Conservation (phyloP, 2,113 vertebrate genomes). For the Psophia crepitans region DNA sequence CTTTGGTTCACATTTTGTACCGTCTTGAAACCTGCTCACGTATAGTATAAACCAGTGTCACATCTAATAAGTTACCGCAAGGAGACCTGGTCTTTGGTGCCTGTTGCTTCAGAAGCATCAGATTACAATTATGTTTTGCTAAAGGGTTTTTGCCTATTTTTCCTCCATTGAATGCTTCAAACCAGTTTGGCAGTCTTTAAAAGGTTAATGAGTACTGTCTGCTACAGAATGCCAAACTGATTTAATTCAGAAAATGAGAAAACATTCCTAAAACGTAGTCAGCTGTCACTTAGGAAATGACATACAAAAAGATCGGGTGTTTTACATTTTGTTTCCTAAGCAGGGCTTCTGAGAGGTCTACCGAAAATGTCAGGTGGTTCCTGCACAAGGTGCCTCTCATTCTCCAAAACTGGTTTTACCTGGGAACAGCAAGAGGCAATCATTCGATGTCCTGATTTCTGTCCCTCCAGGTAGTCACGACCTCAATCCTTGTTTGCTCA, state of each 20-base stretch:
- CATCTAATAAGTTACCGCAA: neutral
- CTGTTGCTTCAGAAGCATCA: slow-evolving; percentile 1
- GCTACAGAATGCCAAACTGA: slow-evolving; percentile 38
- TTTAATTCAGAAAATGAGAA: slow-evolving; percentile 56
- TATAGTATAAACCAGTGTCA: neutral
- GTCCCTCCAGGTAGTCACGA: neutral
- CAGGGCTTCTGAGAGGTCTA: neutral
- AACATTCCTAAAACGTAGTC: slow-evolving; percentile 43
- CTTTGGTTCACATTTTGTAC: neutral
- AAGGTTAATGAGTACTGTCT: slow-evolving; percentile 55
- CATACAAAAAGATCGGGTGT: neutral
- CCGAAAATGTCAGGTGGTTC: neutral
- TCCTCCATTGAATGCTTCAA: neutral
- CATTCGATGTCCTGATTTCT: neutral
- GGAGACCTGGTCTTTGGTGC: neutral
- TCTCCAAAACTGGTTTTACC: neutral
- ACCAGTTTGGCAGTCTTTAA: slow-evolving; percentile 29
- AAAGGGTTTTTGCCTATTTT: neutral
- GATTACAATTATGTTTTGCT: neutral
- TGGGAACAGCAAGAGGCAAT: neutral
- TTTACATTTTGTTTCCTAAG: slow-evolving; percentile 28
- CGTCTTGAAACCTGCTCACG: neutral
- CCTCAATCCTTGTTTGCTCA: neutral
- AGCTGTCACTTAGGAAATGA: slow-evolving; percentile 41
- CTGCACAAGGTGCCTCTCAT: fast-evolving